Conservation (phyloP, 2,888 invertebrate genomes). For the Pinctada fucata region DNA sequence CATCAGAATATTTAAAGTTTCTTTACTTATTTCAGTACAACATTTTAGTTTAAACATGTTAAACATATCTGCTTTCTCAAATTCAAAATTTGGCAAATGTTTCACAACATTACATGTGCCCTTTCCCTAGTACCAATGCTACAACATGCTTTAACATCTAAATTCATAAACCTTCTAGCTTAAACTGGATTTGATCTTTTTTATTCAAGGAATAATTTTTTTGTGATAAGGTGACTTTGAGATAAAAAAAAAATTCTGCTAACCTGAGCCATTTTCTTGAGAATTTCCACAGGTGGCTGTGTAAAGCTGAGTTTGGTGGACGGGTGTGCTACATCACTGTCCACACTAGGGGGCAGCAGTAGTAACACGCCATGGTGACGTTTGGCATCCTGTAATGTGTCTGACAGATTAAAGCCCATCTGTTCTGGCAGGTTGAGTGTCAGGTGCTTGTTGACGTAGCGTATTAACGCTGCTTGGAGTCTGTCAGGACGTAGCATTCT, state of each 20-base stretch:
- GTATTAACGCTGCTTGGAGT: conserved; percentile 68
- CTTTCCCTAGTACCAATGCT: no score
- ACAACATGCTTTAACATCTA: no score
- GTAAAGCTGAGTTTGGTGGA: conserved; percentile 63
- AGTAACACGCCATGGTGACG: conserved; percentile 69
- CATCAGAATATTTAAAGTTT: no score
- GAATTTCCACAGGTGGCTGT: conserved; percentile 61
- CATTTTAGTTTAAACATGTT: no score
- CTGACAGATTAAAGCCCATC: conserved; percentile 58
- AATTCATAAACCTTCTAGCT: no score
- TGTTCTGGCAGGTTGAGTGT: conserved; percentile 62
- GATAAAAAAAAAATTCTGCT: not conserved
- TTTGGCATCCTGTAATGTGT: conserved; percentile 59
- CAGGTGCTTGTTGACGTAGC: conserved; percentile 69
- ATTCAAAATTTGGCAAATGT: no score
- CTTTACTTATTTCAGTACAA: no score
- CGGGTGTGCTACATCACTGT: conserved; percentile 50
- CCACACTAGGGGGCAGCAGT: conserved; percentile 64
- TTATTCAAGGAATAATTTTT: no score
- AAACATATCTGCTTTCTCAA: no score
- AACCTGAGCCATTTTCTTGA: conserved; percentile 67
- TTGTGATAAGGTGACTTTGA: no score
- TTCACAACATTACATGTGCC: no score
- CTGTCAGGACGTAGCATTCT: conserved; percentile 75
- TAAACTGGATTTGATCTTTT: no score